Conservation (phyloP, 2,888 invertebrate genomes). For the Apodemia duryi region DNA sequence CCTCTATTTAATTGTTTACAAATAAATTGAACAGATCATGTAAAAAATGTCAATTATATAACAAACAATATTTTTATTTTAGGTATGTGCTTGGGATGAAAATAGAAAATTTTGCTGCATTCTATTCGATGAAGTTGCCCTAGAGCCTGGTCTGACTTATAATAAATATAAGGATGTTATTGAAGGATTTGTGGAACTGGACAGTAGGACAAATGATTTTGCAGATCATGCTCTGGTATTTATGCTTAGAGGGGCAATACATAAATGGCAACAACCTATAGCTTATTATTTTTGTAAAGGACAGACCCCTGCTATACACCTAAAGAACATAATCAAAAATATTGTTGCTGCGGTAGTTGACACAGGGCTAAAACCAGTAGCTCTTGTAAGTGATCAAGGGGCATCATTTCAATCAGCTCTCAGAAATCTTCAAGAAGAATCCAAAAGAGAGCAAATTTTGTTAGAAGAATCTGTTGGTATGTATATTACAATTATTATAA, state of each 20-base stretch:
- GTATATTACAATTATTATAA: background rate
- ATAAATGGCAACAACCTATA: slow-evolving; percentile 25
- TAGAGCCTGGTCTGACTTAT: slow-evolving; percentile 29
- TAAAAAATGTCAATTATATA: background rate
- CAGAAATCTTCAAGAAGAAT: slow-evolving; percentile 27
- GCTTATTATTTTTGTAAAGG: slow-evolving; percentile 28
- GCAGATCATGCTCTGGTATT: slow-evolving; percentile 12
- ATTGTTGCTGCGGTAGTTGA: slow-evolving; percentile 20
- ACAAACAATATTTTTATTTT: background rate
- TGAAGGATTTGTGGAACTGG: slow-evolving; percentile 2
- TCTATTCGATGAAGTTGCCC: slow-evolving; percentile 33
- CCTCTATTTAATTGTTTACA: too few relatives aligned
- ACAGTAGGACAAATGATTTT: background rate
- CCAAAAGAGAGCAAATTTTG: slow-evolving; percentile 25
- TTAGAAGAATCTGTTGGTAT: background rate
- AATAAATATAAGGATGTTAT: slow-evolving; percentile 18
- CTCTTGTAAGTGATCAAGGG: slow-evolving; percentile 30
- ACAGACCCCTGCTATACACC: slow-evolving; percentile 1
- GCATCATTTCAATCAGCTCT: slow-evolving; percentile 26
- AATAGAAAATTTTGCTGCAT: slow-evolving; percentile 30
- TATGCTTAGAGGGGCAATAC: slow-evolving; percentile 13
- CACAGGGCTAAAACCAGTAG: slow-evolving; percentile 27
- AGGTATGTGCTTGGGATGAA: slow-evolving; percentile 15
- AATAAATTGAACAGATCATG: background rate
- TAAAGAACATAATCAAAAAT: background rate